Evolutionary conservation across 2,113 vertebrate species (phyloP), one percentile per base, ranked within the genome.

Genomic region (Centropristis striata): DNA sequence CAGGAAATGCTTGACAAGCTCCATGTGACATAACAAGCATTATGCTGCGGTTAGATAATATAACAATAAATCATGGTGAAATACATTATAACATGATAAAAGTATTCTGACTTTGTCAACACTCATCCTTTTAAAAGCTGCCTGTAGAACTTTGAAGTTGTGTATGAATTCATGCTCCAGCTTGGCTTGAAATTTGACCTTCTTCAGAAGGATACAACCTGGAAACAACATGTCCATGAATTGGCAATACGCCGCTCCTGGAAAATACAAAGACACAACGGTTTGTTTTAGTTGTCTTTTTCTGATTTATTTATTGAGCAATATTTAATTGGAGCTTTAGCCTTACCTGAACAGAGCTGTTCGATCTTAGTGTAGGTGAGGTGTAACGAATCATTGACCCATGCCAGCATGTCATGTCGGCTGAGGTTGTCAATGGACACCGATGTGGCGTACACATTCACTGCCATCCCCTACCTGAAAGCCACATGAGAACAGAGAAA

Each of bases 201-300:
- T 99, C 86, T 98, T 96, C 88, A 99, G 92, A 83, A 98, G 96
- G 78, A 99, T 95, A 37, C 97, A 99, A 61, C 98, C 98, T 0
- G 98, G 97, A 88, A 99, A 99, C 88, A 99, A 95, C 97, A 99
- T 98, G 93, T 99, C 98, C 98, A 99, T 99, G 94, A 99, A 99
- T 95, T 99, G 98, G 95, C 98, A 99, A 60, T 99, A 98, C 0
- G 98, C 96, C 13, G 96, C 98, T 57, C 98, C 98, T 99, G 92
- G 0, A 82, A 84, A 84, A 85, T 5, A 80, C 64, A 83, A 14
- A 69, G 12, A 66, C 20, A 36, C 11, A 59, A 18, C 12, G 18
- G 0, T 37, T 49, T 49, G 13, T 61, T 15, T 28, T 1, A 28
- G n/a, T 32, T 27, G 65, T 44, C 47, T 49, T 25, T 12, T 23